phyloP scores from a whole-genome alignment of 2,888 invertebrate genomes.

The Lasioglossum morio region DNA sequence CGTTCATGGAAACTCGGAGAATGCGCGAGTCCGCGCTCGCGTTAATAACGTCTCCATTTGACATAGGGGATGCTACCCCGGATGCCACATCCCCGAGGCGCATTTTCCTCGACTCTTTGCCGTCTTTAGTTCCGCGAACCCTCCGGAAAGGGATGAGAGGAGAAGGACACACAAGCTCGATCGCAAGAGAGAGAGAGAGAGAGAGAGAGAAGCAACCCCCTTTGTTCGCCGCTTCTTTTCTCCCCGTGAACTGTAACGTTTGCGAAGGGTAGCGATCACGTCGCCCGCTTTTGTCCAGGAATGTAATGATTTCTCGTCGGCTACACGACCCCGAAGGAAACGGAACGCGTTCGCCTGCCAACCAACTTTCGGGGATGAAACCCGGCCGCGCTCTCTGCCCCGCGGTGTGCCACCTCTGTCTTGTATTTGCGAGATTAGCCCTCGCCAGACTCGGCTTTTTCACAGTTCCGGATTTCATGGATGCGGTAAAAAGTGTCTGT shows the following conservation, averaged over 20 bases:
- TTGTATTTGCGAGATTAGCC: background rate
- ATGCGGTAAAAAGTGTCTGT: background rate
- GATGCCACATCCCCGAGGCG: constrained; percentile 23
- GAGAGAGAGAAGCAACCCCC: constrained; percentile 5
- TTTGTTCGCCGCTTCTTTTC: constrained; percentile 46
- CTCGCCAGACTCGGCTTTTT: background rate
- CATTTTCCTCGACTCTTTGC: constrained; percentile 51
- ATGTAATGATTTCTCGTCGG: constrained; percentile 51
- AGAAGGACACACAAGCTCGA: constrained; percentile 16
- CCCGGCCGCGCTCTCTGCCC: background rate
- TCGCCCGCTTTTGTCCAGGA: constrained; percentile 37
- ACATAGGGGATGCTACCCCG: constrained; percentile 42
- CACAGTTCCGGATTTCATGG: background rate
- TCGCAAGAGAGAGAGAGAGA: constrained; percentile 4
- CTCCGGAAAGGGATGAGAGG: background rate
- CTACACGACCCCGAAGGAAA: constrained; percentile 25
- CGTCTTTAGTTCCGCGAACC: constrained; percentile 18
- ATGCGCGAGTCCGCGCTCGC: constrained; percentile 27
- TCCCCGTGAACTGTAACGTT: constrained; percentile 36
- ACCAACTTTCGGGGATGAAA: background rate
- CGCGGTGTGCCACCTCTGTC: background rate
- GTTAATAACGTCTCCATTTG: constrained; percentile 56
- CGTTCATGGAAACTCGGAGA: constrained; percentile 29
- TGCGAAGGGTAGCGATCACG: constrained; percentile 44
- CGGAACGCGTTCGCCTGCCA: constrained; percentile 2